phyloP scores from a whole-genome alignment of 2,797 vertebrate species.

The Pampus argenteus region DNA sequence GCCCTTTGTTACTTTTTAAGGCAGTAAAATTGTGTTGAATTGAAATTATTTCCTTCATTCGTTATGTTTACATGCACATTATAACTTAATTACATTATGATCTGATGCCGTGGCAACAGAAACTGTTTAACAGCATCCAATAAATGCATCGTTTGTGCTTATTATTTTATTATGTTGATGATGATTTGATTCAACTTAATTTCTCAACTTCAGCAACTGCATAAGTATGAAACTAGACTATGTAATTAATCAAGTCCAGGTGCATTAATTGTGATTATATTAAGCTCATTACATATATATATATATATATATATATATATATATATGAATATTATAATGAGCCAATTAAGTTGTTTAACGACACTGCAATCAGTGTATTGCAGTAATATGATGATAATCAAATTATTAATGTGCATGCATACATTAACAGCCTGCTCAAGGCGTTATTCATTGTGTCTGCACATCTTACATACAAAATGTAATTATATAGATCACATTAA shows the following conservation, averaged over 20 bases:
- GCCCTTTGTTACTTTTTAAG: constrained; percentile 71
- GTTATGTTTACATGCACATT: constrained; percentile 45
- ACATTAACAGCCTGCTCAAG: constrained; percentile 55
- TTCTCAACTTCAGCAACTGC: too few relatives aligned
- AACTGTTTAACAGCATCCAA: neutral
- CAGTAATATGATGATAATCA: neutral
- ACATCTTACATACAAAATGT: constrained; percentile 26
- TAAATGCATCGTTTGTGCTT: neutral
- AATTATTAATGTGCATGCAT: constrained; percentile 30
- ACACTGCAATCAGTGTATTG: neutral
- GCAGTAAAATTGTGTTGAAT: constrained; percentile 60
- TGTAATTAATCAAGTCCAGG: neutral
- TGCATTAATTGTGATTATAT: neutral
- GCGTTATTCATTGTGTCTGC: constrained; percentile 36
- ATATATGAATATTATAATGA: neutral
- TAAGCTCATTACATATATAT: too few relatives aligned
- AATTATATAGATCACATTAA: constrained; percentile 16
- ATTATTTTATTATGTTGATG: too few relatives aligned
- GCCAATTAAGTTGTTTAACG: neutral
- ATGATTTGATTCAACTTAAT: too few relatives aligned
- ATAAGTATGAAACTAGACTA: neutral
- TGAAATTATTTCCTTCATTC: neutral
- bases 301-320: too few relatives aligned
- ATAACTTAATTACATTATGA: neutral
- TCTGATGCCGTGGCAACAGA: neutral